These are phyloP conservation scores for Mus minutoides DNA, from an alignment of 2,797 vertebrate genomes.

Conservation along the genomic window DNA sequence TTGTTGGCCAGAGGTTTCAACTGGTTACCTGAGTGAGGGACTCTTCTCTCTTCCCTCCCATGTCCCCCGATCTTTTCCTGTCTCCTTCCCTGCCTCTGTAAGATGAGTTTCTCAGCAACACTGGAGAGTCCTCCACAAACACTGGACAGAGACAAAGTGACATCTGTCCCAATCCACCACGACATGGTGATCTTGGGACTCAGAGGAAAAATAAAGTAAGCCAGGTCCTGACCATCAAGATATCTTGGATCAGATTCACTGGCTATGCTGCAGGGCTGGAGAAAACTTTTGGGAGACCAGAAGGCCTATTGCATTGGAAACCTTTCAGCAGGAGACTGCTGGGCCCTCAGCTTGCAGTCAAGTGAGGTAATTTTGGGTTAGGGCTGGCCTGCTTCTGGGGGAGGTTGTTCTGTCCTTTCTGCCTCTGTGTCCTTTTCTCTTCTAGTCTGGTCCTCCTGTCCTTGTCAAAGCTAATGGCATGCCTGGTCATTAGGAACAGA, in stretches of 20 bases:
- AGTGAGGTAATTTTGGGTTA: neutral
- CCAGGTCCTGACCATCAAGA: neutral
- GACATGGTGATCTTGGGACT: neutral
- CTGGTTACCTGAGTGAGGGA: neutral
- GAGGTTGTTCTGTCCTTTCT: neutral
- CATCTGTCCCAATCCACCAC: neutral
- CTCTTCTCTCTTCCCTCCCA: neutral
- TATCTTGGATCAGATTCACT: conserved; percentile 6
- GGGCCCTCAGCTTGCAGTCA: neutral
- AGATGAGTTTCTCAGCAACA: neutral
- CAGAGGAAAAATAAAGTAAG: neutral
- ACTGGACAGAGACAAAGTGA: neutral
- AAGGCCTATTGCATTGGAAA: neutral
- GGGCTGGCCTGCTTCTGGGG: neutral
- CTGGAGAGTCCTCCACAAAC: neutral
- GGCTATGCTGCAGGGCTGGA: neutral
- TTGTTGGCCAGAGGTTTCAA: neutral
- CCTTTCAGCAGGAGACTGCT: neutral
- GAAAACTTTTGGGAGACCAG: neutral
- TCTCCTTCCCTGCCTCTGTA: neutral
- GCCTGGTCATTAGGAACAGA: conserved; percentile 43
- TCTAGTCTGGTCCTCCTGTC: conserved; percentile 20
- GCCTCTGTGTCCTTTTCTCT: conserved; percentile 53
- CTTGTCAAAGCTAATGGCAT: conserved; percentile 53
- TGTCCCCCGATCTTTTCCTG: neutral